phyloP scores from a whole-genome alignment of 1,140 invertebrate genomes.

The Macrocentrus cingulum region DNA sequence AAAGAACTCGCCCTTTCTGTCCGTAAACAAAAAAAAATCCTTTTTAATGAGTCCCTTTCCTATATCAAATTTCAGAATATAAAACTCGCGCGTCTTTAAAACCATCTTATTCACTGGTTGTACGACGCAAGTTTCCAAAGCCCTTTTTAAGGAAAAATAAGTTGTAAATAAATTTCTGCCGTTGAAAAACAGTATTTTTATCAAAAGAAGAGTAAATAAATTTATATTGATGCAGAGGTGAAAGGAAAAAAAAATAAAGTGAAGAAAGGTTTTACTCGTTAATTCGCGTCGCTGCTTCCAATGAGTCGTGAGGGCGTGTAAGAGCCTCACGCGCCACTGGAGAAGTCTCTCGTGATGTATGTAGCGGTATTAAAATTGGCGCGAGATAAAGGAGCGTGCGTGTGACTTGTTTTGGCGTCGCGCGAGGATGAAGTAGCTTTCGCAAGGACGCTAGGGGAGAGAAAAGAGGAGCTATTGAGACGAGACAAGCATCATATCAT shows the following conservation, averaged over 20 bases:
- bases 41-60: too few species aligned
- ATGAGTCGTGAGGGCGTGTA: background rate
- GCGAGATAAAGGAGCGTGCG: slow-evolving; percentile 1
- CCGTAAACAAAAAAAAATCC: background rate
- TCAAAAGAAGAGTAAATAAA: background rate
- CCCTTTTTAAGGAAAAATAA: too few species aligned
- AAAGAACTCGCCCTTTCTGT: background rate
- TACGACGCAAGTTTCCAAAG: too few species aligned
- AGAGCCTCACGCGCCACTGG: background rate
- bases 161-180: too few species aligned
- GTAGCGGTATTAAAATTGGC: background rate
- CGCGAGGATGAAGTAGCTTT: background rate
- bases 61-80: too few species aligned
- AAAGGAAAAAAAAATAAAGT: background rate
- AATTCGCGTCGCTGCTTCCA: slow-evolving; percentile 16
- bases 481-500: too few species aligned
- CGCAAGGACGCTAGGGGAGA: background rate
- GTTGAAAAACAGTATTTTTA: slow-evolving; percentile 5
- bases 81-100: too few species aligned
- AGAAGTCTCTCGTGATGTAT: background rate
- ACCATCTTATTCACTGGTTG: too few species aligned
- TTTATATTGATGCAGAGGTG: background rate
- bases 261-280: slow-evolving; percentile 15
- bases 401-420: slow-evolving; percentile 9
- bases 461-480: background rate